Conservation (phyloP, 2,113 vertebrate species). For the Pseudorasbora parva region DNA sequence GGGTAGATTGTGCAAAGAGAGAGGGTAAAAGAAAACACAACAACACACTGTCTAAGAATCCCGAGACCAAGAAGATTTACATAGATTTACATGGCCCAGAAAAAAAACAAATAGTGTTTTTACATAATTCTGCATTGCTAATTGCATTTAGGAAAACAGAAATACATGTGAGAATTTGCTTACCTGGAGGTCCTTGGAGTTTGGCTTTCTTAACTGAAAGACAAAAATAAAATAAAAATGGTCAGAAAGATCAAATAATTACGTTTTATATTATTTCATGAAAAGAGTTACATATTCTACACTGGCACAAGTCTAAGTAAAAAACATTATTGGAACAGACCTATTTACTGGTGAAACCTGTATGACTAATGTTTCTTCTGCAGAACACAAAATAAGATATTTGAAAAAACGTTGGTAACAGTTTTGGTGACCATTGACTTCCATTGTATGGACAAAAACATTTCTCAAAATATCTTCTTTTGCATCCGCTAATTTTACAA, state of each 20-base stretch:
- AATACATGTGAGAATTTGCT: slow-evolving; percentile 9
- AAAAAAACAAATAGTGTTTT: background rate
- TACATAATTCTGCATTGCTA: slow-evolving; percentile 5
- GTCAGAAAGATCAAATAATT: slow-evolving; percentile 16
- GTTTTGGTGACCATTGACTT: background rate
- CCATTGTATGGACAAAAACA: no score
- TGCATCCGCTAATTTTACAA: no score
- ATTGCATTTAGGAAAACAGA: background rate
- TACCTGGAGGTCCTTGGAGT: slow-evolving; percentile 74
- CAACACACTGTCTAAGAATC: background rate
- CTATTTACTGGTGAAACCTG: no score
- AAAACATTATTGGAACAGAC: background rate
- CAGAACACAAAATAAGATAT: no score
- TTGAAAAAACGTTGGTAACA: no score
- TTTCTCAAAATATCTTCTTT: no score
- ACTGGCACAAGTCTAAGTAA: background rate
- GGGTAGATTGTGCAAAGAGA: background rate
- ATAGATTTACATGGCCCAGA: slow-evolving; percentile 11
- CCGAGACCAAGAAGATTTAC: background rate
- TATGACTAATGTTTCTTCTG: no score
- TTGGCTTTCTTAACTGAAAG: slow-evolving; percentile 81
- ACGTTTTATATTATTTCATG: background rate
- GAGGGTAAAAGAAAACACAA: background rate
- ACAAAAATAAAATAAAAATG: background rate
- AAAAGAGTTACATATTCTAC: background rate